These are phyloP conservation scores for Lophius americanus DNA, from an alignment of 2,797 vertebrate genomes.

Conservation along the genomic window DNA sequence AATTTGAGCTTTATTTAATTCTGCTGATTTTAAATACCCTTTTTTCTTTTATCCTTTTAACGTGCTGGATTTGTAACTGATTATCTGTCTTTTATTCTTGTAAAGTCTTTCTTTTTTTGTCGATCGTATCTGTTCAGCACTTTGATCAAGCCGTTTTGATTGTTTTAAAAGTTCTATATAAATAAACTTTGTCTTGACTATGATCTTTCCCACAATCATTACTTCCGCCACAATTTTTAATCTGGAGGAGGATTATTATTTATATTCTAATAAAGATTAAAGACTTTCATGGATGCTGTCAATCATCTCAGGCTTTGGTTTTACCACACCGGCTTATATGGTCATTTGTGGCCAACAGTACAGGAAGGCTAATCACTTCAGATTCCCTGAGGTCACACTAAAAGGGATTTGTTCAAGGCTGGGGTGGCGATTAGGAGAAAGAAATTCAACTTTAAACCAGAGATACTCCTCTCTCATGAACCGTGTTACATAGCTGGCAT, in stretches of 20 bases:
- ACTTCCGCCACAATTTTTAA: constrained; percentile 26
- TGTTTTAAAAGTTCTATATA: too few relatives aligned
- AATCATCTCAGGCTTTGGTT: constrained; percentile 13
- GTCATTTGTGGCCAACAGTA: constrained; percentile 36
- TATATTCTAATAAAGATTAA: constrained; percentile 16
- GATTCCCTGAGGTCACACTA: constrained; percentile 41
- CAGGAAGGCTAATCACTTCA: constrained; percentile 46
- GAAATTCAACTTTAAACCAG: constrained; percentile 29
- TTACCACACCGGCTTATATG: constrained; percentile 24
- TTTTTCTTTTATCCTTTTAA: too few relatives aligned
- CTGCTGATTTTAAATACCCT: too few relatives aligned
- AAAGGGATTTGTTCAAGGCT: constrained; percentile 47
- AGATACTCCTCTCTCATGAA: background rate
- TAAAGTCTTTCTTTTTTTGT: too few relatives aligned
- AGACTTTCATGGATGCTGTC: constrained; percentile 4
- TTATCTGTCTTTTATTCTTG: too few relatives aligned
- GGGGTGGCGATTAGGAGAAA: constrained; percentile 28
- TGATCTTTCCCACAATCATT: constrained; percentile 33
- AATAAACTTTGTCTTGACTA: too few relatives aligned
- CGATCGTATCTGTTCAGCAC: too few relatives aligned
- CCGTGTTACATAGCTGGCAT: background rate
- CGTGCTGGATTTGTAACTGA: too few relatives aligned
- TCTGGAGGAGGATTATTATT: constrained; percentile 27
- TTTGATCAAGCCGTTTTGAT: too few relatives aligned
- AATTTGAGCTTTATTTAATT: too few relatives aligned